phyloP scores from a whole-genome alignment of 1,140 invertebrate species.

The Choristoneura fumiferana region DNA sequence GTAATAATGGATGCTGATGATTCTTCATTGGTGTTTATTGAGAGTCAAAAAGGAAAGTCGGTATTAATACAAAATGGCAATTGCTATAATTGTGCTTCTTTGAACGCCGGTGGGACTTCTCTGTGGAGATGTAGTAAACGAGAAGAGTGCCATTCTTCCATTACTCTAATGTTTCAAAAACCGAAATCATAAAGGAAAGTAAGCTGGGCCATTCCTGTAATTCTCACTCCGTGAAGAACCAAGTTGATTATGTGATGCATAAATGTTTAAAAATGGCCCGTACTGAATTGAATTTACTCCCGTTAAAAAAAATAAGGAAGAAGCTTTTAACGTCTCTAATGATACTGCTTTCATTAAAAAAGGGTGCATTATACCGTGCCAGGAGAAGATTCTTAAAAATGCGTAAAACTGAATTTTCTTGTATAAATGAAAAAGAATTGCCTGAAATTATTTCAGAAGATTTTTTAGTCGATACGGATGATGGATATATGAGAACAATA shows the following conservation, averaged over 20 bases:
- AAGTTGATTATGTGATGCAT: background rate
- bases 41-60: background rate
- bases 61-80: background rate
- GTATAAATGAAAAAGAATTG: slow-evolving; percentile 6
- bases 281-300: background rate
- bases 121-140: slow-evolving; percentile 2
- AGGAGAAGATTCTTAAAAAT: background rate
- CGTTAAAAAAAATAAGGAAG: background rate
- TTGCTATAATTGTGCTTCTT: background rate
- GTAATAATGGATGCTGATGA: background rate
- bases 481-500: no score
- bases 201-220: background rate
- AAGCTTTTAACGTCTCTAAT: background rate
- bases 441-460: background rate
- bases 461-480: background rate
- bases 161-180: background rate
- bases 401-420: background rate
- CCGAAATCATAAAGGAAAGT: background rate
- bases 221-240: background rate
- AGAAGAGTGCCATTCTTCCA: background rate
- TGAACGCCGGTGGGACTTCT: background rate
- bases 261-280: background rate
- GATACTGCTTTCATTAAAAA: background rate
- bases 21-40: background rate
- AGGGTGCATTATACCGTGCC: background rate